Conservation (phyloP, 2,797 vertebrate genomes). For the Prionace glauca region DNA sequence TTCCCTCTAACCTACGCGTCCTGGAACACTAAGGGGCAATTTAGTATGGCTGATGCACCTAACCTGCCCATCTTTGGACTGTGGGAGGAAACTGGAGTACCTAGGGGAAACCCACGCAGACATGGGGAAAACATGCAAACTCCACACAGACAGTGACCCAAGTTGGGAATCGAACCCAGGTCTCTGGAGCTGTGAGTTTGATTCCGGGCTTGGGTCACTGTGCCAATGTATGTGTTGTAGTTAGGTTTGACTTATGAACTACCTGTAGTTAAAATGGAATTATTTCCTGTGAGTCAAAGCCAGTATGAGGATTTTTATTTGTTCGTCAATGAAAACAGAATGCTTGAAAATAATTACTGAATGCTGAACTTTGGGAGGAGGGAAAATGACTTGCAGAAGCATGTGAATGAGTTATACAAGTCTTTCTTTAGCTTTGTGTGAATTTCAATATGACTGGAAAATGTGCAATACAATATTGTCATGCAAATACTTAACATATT, state of each 20-base stretch:
- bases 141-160: no score
- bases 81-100: no score
- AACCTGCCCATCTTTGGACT: no score
- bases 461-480: background rate
- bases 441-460: background rate
- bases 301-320: background rate
- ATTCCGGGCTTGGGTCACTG: no score
- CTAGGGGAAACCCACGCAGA: no score
- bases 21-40: no score
- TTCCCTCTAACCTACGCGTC: no score
- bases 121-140: no score
- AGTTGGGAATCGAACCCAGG: no score
- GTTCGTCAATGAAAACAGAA: background rate
- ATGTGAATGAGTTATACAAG: background rate
- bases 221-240: background rate
- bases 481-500: background rate
- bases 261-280: background rate
- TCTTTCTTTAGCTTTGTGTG: background rate
- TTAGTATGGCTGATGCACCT: no score
- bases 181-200: no score
- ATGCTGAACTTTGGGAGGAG: background rate
- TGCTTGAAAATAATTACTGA: background rate
- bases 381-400: background rate
- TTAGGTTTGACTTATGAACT: background rate
- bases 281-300: background rate